phyloP scores from a whole-genome alignment of 2,797 vertebrate species.

The Atherinosoma microstoma region DNA sequence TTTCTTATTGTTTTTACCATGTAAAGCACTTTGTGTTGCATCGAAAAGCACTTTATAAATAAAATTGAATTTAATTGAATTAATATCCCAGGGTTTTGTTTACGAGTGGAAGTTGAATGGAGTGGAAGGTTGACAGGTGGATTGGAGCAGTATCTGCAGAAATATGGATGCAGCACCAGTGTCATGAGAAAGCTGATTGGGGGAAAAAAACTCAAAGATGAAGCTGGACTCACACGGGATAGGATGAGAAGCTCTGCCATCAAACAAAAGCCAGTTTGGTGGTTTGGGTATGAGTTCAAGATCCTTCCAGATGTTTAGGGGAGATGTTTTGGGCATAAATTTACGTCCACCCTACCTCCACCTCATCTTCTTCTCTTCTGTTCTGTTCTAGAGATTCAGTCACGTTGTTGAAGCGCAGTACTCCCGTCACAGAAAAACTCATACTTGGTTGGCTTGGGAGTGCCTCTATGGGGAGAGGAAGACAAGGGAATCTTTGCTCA shows the following conservation, averaged over 20 bases:
- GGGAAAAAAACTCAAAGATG: too few species aligned
- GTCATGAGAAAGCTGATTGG: too few species aligned
- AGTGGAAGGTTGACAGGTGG: too few species aligned
- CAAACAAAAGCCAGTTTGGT: neutral
- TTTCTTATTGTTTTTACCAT: too few species aligned
- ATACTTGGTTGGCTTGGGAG: neutral
- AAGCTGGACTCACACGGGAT: too few species aligned
- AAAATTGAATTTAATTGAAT: too few species aligned
- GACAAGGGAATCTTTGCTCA: neutral
- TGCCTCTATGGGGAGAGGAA: neutral
- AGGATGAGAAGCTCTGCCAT: neutral
- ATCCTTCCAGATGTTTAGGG: neutral
- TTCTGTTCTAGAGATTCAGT: slow-evolving; percentile 58
- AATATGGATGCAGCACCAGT: too few species aligned
- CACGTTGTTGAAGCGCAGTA: slow-evolving; percentile 80
- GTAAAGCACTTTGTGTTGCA: too few species aligned
- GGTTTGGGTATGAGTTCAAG: neutral
- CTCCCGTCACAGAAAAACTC: slow-evolving; percentile 35
- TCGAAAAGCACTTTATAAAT: too few species aligned
- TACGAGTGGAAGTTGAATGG: too few species aligned
- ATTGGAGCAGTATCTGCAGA: too few species aligned
- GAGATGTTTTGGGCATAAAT: slow-evolving; percentile 42
- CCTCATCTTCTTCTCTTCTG: slow-evolving; percentile 9
- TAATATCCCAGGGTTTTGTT: too few species aligned
- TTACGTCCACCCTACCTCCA: slow-evolving; percentile 50